Percentiles rank a stretch among this genome's conserved stretches.
These are phyloP conservation scores for Physeter macrocephalus DNA, from an alignment of 2,113 vertebrate species.

Conservation along the genomic window DNA sequence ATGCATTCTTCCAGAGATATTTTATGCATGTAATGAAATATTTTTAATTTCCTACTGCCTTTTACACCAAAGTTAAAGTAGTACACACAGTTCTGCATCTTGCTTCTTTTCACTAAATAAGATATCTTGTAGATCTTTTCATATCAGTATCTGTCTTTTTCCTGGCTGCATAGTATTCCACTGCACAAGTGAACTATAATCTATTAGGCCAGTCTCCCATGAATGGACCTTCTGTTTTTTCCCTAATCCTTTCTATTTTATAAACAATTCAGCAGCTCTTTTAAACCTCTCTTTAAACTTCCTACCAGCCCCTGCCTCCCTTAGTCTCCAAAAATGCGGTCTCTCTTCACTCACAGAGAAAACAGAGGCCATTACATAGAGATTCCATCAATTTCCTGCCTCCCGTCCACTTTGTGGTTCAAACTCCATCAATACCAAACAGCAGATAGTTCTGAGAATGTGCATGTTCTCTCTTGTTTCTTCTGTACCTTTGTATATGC, in stretches of 20 bases:
- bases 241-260: neutral
- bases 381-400: neutral
- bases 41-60: neutral
- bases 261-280: neutral
- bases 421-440: neutral
- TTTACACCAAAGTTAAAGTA: neutral
- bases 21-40: neutral
- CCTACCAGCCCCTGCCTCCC: neutral
- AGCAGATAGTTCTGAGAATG: neutral
- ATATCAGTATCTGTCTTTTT: neutral
- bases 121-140: neutral
- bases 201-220: neutral
- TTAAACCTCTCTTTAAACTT: neutral
- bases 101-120: neutral
- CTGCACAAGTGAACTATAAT: neutral
- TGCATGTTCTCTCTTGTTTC: neutral
- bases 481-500: neutral
- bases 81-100: neutral
- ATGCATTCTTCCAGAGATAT: neutral
- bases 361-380: neutral
- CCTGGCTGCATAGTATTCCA: neutral
- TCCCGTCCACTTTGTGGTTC: neutral
- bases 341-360: conserved; percentile 3
- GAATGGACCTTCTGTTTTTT: neutral
- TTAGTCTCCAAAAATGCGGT: neutral